These are phyloP conservation scores for Bambusicola thoracicus DNA, from an alignment of 2,113 vertebrate species.

Conservation along the genomic window DNA sequence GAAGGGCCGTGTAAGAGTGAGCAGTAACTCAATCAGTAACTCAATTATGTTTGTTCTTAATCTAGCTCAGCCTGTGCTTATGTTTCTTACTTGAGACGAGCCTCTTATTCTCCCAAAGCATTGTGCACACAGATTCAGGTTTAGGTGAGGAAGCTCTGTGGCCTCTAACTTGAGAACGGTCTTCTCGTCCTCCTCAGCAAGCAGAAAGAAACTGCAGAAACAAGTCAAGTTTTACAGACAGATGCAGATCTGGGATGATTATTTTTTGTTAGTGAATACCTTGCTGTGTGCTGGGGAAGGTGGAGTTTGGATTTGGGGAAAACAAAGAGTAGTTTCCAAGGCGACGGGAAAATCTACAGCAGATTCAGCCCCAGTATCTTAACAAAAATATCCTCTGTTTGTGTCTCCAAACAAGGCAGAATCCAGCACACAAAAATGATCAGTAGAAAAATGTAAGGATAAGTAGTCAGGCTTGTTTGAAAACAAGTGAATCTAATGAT, in stretches of 20 bases:
- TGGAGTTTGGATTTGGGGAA: not conserved
- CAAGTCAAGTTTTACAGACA: not conserved
- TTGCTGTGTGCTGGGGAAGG: not conserved
- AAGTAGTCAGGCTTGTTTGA: not conserved
- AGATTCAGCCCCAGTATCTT: not conserved
- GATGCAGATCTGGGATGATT: not conserved
- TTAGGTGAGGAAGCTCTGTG: not conserved
- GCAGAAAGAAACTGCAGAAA: not conserved
- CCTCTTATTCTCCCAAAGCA: not conserved
- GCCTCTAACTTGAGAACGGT: not conserved
- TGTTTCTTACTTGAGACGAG: not conserved
- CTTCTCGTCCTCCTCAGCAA: not conserved
- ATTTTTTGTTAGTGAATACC: not conserved
- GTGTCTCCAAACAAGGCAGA: not conserved
- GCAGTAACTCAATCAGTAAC: slow-evolving; percentile 23
- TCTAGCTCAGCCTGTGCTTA: not conserved
- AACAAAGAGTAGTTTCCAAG: not conserved
- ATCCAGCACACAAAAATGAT: not conserved
- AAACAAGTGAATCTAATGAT: not conserved
- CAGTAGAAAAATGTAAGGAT: not conserved
- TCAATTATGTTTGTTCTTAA: not conserved
- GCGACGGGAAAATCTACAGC: not conserved
- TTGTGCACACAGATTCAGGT: not conserved
- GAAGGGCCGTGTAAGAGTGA: not conserved
- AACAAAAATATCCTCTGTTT: not conserved